Evolutionary conservation across 2,113 vertebrate genomes (phyloP).

Genomic region (Calidris pugnax): DNA sequence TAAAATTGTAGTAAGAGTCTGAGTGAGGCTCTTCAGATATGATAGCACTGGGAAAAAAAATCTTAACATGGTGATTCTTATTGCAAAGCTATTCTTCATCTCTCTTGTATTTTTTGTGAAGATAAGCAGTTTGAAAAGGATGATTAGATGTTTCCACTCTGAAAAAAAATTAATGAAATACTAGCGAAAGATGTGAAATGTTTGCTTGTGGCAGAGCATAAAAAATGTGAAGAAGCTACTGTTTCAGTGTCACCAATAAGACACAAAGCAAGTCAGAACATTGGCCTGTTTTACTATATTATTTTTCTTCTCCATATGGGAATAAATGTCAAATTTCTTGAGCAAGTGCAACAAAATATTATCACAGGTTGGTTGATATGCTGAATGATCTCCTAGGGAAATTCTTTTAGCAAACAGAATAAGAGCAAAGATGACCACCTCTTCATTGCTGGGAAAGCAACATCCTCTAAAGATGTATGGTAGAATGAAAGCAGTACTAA

Average conservation of each 20-base stretch:
- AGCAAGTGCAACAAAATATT: neutral
- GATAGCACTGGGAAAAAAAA: neutral
- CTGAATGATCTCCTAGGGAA: neutral
- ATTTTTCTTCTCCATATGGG: neutral
- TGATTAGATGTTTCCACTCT: neutral
- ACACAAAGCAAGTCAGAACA: neutral
- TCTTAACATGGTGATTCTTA: neutral
- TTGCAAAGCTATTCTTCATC: neutral
- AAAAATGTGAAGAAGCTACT: neutral
- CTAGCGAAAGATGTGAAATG: neutral
- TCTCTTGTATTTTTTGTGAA: neutral
- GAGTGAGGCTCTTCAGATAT: neutral
- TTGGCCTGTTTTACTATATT: neutral
- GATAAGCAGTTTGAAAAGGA: neutral
- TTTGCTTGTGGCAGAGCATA: neutral
- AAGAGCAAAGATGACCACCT: neutral
- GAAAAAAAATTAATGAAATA: neutral
- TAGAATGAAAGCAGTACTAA: neutral
- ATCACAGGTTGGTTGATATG: neutral
- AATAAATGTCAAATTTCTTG: neutral
- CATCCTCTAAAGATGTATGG: neutral
- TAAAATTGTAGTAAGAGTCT: neutral
- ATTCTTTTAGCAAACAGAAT: neutral
- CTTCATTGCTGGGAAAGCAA: neutral
- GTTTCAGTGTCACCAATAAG: neutral